phyloP scores from a whole-genome alignment of 2,888 invertebrate species.

The Abrostola triplasia region DNA sequence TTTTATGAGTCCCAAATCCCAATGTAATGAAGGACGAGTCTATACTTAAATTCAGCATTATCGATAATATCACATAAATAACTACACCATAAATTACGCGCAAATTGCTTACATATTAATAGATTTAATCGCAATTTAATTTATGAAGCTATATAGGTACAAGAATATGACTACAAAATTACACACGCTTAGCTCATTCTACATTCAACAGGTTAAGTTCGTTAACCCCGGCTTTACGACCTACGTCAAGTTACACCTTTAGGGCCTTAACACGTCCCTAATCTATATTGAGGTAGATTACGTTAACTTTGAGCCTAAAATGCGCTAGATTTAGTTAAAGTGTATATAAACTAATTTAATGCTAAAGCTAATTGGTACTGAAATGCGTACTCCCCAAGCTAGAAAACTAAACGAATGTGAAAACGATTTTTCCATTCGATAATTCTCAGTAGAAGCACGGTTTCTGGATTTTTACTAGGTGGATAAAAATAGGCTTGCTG shows the following conservation, averaged over 20 bases:
- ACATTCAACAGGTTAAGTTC: conserved; percentile 31
- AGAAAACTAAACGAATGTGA: too few relatives aligned
- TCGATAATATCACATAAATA: background rate
- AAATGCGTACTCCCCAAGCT: too few relatives aligned
- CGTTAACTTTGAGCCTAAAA: background rate
- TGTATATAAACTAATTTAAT: background rate
- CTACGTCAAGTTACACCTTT: conserved; percentile 14
- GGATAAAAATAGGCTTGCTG: too few relatives aligned
- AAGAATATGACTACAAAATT: background rate
- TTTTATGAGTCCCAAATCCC: too few relatives aligned
- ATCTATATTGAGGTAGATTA: conserved; percentile 2
- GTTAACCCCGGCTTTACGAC: conserved; percentile 24
- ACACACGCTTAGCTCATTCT: conserved; percentile 14
- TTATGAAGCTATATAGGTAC: background rate
- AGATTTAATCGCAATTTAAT: too few relatives aligned
- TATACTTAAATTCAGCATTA: background rate
- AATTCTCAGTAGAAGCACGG: too few relatives aligned
- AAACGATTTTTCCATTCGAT: too few relatives aligned
- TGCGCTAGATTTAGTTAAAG: background rate
- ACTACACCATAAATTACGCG: background rate
- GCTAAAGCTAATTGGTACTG: too few relatives aligned
- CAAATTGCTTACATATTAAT: background rate
- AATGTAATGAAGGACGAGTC: too few relatives aligned
- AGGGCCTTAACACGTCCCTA: conserved; percentile 14
- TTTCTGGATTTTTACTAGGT: too few relatives aligned